Conservation (phyloP, 23 tunicate species). For the Botrylloides violaceus region DNA sequence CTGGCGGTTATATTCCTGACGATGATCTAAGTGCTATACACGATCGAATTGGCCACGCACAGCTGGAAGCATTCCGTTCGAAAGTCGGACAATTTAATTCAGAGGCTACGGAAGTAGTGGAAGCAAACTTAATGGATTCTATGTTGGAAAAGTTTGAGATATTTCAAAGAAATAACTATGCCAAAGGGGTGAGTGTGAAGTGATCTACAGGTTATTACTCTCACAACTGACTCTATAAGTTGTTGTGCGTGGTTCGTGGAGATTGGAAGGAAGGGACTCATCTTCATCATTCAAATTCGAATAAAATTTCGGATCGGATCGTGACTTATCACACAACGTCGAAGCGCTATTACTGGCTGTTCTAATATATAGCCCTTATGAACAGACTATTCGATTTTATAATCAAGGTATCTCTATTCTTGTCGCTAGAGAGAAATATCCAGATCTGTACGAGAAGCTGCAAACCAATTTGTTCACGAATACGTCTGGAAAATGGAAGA, state of each 20-base stretch:
- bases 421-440: neutral
- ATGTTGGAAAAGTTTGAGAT: slow-evolving; percentile 10
- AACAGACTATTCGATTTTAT: too few species aligned
- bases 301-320: too few species aligned
- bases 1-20: neutral
- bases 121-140: neutral
- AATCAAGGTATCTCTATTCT: neutral
- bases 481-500: slow-evolving; percentile 13
- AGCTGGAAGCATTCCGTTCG: neutral
- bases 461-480: neutral
- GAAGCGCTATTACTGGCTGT: too few species aligned
- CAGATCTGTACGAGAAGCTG: neutral
- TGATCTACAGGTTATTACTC: too few species aligned
- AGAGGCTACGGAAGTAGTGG: neutral
- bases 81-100: neutral
- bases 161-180: neutral
- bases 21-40: neutral
- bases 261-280: too few species aligned
- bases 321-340: too few species aligned
- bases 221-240: too few species aligned
- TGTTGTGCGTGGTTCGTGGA: too few species aligned
- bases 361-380: too few species aligned
- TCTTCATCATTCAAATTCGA: too few species aligned
- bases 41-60: neutral
- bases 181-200: slow-evolving; percentile 16